A percentile compares a stretch with the other conserved stretches of the same genome.
phyloP scores from a whole-genome alignment of 2,888 invertebrate species.

The Drosophila gaucha region DNA sequence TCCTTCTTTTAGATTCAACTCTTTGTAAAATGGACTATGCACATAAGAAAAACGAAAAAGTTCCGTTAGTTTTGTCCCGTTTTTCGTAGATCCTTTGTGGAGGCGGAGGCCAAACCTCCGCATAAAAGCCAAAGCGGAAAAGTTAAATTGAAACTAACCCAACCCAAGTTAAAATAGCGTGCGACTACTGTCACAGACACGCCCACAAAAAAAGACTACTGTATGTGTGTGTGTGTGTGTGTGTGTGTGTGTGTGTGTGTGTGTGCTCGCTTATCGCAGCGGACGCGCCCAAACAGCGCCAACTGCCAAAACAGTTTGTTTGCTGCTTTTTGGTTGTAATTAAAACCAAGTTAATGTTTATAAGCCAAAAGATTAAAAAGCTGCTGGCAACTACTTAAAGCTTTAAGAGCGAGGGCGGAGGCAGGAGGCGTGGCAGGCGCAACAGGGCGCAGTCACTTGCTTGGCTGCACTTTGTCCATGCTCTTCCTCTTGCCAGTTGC shows the following conservation, averaged over 20 bases:
- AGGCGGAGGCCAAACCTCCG: conserved; percentile 43
- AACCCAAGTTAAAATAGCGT: conserved; percentile 69
- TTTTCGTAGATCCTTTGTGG: conserved; percentile 5
- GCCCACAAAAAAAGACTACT: conserved; percentile 48
- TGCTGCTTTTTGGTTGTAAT: conserved; percentile 68
- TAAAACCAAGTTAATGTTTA: conserved; percentile 83
- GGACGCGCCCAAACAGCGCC: conserved; percentile 53
- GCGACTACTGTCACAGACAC: conserved; percentile 51
- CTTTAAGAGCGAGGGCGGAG: neutral
- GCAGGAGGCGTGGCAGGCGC: conserved; percentile 11
- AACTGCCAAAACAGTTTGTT: conserved; percentile 38
- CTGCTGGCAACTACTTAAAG: conserved; percentile 38
- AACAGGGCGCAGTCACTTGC: conserved; percentile 33
- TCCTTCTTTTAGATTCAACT: too few relatives aligned
- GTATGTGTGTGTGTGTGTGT: conserved; percentile 2
- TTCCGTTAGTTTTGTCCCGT: too few relatives aligned
- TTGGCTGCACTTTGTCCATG: conserved; percentile 41
- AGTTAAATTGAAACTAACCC: conserved; percentile 78
- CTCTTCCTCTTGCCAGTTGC: conserved; percentile 37
- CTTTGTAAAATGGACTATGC: too few relatives aligned
- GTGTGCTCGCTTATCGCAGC: conserved; percentile 41
- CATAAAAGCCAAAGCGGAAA: conserved; percentile 56
- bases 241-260: conserved; percentile 17
- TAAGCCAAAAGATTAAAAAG: conserved; percentile 75
- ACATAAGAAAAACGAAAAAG: too few relatives aligned